Base-by-base conservation (phyloP, 2,797 vertebrate genomes). In the Malurus leucopterus region DNA sequence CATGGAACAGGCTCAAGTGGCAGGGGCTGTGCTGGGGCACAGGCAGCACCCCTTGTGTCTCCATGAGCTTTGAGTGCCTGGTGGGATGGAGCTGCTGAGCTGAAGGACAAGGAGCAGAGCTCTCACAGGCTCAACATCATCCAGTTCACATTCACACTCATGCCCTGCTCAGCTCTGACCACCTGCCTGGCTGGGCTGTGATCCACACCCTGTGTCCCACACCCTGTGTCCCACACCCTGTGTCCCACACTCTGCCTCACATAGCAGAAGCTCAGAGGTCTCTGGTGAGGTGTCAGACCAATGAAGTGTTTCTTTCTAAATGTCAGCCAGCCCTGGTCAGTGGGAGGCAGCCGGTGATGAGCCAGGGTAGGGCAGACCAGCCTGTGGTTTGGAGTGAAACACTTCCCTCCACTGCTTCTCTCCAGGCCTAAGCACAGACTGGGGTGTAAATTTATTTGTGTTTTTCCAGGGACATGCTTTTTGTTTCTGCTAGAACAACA, bases 251-350 rank as follows among this genome's bases (percentile, higher is more conserved):
- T 64, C 72, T 74, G n/a, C 67, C 65, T 92, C 65, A 55, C 0
- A 0, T 11, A 85, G 63, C 43, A 73, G 36, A 68, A 83, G 41
- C 84, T 80, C 72, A 43, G 76, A 83, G 53, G 78, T 83, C 81
- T 80, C 78, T 89, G 88, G 69, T 81, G 85, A 83, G 59, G 51
- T 77, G 81, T 94, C 88, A 93, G 72, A 32, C 32, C 82, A 50
- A 55, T 62, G 86, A 91, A 92, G 70, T 63, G 79, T 92, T 94
- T 88, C 64, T 75, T 75, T 81, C 75, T 75, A 89, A 91, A 93
- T 74, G 89, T 94, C 84, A 93, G 75, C 86, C 91, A 91, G 82
- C 59, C 74, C 59, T 0, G 1, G 69, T 54, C 83, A 49, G 55
- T 53, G 82, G 75, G 72, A 82, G 59, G 58, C 34, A 86, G 86